These are phyloP conservation scores for Spheniscus humboldti DNA, from an alignment of 2,797 vertebrate species.

Conservation along the genomic window DNA sequence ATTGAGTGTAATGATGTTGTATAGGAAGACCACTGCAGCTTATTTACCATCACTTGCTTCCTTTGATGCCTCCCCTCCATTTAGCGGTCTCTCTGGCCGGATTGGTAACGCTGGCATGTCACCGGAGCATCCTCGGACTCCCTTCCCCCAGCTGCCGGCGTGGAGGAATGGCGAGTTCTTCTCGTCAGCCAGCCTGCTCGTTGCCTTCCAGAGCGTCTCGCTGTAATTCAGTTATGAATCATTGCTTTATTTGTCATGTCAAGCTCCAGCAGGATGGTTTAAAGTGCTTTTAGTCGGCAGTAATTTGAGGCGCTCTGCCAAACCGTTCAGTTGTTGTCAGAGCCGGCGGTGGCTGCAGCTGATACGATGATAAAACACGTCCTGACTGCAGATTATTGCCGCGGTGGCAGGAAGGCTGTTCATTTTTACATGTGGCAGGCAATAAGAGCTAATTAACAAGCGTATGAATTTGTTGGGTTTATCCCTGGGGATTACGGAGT, in stretches of 20 bases:
- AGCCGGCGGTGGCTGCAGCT: not conserved
- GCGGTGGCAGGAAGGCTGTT: not conserved
- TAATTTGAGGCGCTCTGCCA: slow-evolving; percentile 22
- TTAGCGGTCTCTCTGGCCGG: not conserved
- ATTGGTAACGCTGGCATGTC: fast-evolving
- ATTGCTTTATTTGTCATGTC: not conserved
- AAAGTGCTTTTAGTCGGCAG: slow-evolving; percentile 25
- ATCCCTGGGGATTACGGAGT: not conserved
- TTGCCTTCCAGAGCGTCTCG: not conserved
- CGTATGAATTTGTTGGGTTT: not conserved
- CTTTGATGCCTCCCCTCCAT: not conserved
- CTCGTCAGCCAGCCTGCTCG: not conserved
- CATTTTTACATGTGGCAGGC: not conserved
- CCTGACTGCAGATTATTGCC: not conserved
- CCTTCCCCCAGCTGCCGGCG: not conserved
- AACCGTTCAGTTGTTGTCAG: not conserved
- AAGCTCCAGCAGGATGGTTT: not conserved
- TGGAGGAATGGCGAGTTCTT: not conserved
- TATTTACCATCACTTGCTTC: not conserved
- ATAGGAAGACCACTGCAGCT: not conserved
- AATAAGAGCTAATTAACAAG: not conserved
- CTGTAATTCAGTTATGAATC: not conserved
- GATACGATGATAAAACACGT: not conserved
- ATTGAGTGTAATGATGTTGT: not conserved
- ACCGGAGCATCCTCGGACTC: not conserved